phyloP scores from a whole-genome alignment of 2,113 vertebrate species.

The Caretta caretta region DNA sequence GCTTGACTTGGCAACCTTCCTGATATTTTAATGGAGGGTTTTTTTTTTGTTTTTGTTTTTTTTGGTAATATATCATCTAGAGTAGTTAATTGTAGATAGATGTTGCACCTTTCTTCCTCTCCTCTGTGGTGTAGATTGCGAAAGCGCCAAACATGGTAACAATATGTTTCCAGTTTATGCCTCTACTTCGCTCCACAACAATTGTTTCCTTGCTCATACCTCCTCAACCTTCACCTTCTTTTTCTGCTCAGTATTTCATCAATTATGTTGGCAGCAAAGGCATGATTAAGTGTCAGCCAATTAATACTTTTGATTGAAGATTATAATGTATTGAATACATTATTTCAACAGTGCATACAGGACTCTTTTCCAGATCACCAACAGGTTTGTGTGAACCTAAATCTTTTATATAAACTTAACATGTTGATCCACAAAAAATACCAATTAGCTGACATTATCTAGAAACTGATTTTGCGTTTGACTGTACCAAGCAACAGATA shows the following conservation, averaged over 20 bases:
- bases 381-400: not conserved
- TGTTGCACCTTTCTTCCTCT: not conserved
- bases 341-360: not conserved
- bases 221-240: not conserved
- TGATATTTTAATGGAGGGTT: not conserved
- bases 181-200: not conserved
- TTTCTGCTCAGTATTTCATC: not conserved
- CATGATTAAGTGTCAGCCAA: not conserved
- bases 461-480: rapidly evolving
- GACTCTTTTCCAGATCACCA: not conserved
- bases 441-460: rapidly evolving
- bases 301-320: rapidly evolving
- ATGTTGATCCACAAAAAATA: rapidly evolving
- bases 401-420: not conserved
- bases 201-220: not conserved
- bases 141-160: not conserved
- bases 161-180: not conserved
- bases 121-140: not conserved
- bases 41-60: not conserved
- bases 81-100: not conserved
- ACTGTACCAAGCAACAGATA: rapidly evolving
- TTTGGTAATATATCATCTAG: not conserved
- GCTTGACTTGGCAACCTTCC: rapidly evolving
- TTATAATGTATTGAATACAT: rapidly evolving
- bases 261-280: rapidly evolving